Conservation (phyloP, 2,113 vertebrate genomes). For the Spea multiplicata region DNA sequence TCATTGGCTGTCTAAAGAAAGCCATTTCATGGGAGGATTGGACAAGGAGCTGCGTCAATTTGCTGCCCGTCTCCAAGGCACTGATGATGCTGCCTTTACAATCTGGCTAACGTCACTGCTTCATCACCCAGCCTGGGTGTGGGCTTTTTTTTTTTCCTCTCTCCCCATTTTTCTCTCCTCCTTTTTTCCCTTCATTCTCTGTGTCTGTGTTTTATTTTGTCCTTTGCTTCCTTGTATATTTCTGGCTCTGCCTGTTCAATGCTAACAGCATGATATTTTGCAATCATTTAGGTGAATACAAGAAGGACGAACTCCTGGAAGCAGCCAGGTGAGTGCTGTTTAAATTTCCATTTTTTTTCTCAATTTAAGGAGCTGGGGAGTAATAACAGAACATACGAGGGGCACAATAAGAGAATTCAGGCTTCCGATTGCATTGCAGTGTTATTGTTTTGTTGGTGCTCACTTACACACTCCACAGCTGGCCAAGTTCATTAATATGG, state of each 20-base stretch:
- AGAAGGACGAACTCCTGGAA: slow-evolving; percentile 99
- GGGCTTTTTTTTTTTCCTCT: slow-evolving; percentile 69
- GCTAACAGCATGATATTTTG: slow-evolving; percentile 99
- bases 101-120: slow-evolving; percentile 89
- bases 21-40: slow-evolving; percentile 77
- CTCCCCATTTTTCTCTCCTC: slow-evolving; percentile 51
- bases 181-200: slow-evolving; percentile 51
- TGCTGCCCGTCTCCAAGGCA: slow-evolving; percentile 83
- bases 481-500: slow-evolving; percentile 52
- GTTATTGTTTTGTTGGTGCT: slow-evolving; percentile 59
- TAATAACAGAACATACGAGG: neutral
- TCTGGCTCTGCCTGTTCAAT: slow-evolving; percentile 78
- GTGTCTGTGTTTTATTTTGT: slow-evolving; percentile 70
- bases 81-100: slow-evolving; percentile 87
- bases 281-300: slow-evolving; percentile 99
- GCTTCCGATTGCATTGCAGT: slow-evolving; percentile 56
- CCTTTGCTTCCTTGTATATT: slow-evolving; percentile 80
- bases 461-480: slow-evolving; percentile 53
- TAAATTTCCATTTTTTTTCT: slow-evolving; percentile 64
- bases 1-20: slow-evolving; percentile 77
- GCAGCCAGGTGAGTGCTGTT: slow-evolving; percentile 93
- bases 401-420: slow-evolving; percentile 47
- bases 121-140: slow-evolving; percentile 90
- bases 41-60: slow-evolving; percentile 81
- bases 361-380: slow-evolving; percentile 37